Conservation (phyloP, 1,140 invertebrate genomes). For the Drosophila santomea region DNA sequence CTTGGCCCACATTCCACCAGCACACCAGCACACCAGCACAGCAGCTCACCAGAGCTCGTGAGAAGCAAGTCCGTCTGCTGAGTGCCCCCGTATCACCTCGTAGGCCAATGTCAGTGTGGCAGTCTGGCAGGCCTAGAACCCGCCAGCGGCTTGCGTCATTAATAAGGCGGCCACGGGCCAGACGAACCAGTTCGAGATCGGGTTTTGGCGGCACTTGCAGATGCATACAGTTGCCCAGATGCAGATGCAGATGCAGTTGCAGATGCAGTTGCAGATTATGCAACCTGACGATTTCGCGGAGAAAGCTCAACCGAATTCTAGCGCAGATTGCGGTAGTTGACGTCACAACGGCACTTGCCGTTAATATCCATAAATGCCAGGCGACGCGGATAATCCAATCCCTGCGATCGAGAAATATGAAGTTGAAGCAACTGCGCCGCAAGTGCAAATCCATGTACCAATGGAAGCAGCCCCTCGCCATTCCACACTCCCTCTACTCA, state of each 20-base stretch:
- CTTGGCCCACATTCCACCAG: conserved; percentile 31
- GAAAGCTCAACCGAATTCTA: conserved; percentile 48
- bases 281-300: conserved; percentile 20
- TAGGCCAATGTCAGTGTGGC: conserved; percentile 45
- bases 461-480: too few species aligned
- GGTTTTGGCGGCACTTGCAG: conserved; percentile 22
- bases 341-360: conserved; percentile 45
- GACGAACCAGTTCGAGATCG: conserved; percentile 31
- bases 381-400: background rate
- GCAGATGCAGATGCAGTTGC: conserved; percentile 2
- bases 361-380: conserved; percentile 3
- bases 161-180: conserved; percentile 19
- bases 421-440: too few species aligned
- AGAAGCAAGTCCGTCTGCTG: conserved; percentile 39
- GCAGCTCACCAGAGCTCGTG: background rate
- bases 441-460: too few species aligned
- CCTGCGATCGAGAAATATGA: background rate
- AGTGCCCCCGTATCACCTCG: background rate
- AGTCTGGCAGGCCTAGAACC: conserved; percentile 33
- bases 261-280: conserved; percentile 39
- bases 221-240: background rate
- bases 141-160: conserved; percentile 52
- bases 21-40: background rate
- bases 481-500: too few species aligned
- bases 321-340: conserved; percentile 56